Evolutionary conservation across 2,888 invertebrate genomes (phyloP).

Genomic region (Crematogaster levior): DNA sequence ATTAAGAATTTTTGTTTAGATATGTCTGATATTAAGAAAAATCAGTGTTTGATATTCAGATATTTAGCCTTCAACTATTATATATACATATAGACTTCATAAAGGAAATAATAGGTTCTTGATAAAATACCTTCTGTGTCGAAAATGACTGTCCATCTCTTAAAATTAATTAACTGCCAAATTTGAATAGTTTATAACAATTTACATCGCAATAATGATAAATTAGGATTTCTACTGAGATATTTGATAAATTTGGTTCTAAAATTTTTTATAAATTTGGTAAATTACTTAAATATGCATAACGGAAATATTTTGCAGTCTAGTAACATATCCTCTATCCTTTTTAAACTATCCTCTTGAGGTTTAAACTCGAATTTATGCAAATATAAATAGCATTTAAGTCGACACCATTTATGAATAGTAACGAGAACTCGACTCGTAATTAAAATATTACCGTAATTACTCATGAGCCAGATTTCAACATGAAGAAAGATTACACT

Average conservation of each 20-base stretch:
- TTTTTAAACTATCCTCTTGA: slow-evolving; percentile 11
- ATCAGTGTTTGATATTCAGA: background rate
- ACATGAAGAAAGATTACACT: slow-evolving; percentile 15
- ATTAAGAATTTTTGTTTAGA: background rate
- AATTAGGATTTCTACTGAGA: background rate
- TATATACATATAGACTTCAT: background rate
- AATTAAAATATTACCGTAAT: slow-evolving; percentile 51
- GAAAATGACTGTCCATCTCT: background rate
- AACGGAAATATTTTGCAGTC: slow-evolving; percentile 32
- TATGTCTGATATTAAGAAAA: background rate
- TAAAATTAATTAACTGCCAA: slow-evolving; percentile 5
- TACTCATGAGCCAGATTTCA: slow-evolving; percentile 9
- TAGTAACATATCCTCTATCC: background rate
- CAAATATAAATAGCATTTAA: slow-evolving; percentile 48
- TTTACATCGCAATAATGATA: slow-evolving; percentile 4
- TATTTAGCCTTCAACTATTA: background rate
- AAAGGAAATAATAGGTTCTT: background rate
- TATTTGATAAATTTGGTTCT: too few relatives aligned
- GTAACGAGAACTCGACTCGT: slow-evolving; percentile 13
- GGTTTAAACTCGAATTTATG: slow-evolving; percentile 25
- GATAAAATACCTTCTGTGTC: background rate
- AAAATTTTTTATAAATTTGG: too few relatives aligned
- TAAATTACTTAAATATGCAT: background rate
- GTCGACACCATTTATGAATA: slow-evolving; percentile 22
- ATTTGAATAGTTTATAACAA: background rate